Evolutionary conservation across 2,797 vertebrate genomes (phyloP).

Genomic region (Channa striata): DNA sequence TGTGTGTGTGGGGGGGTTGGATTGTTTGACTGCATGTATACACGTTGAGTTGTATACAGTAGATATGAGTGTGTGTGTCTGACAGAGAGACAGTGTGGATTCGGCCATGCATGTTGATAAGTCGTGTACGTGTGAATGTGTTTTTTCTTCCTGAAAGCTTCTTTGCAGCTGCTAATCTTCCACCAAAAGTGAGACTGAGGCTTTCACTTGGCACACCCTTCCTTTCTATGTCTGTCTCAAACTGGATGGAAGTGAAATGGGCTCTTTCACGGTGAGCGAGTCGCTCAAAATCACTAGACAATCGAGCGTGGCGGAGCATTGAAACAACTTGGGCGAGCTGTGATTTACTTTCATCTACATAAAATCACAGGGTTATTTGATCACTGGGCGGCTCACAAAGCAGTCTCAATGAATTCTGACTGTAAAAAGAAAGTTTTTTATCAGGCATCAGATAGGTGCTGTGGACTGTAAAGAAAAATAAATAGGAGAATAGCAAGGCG

Average conservation of each 20-base stretch:
- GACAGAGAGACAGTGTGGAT: constrained; percentile 13
- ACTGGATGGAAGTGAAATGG: constrained; percentile 70
- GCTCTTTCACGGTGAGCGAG: constrained; percentile 65
- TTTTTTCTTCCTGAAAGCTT: constrained; percentile 51
- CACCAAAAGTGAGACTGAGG: constrained; percentile 56
- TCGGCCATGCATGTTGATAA: constrained; percentile 38
- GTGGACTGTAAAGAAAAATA: constrained; percentile 45
- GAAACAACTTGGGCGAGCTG: constrained; percentile 69
- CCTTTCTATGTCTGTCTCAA: constrained; percentile 64
- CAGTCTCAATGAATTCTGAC: constrained; percentile 54
- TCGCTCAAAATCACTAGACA: constrained; percentile 62
- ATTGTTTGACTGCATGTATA: background rate
- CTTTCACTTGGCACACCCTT: constrained; percentile 65
- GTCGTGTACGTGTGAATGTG: constrained; percentile 14
- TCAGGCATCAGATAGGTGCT: constrained; percentile 47
- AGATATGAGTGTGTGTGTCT: background rate
- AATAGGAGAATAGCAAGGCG: constrained; percentile 9
- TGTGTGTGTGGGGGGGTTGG: background rate
- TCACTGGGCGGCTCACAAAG: constrained; percentile 42
- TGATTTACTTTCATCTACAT: constrained; percentile 78
- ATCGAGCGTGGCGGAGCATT: constrained; percentile 67
- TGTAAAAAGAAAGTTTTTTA: constrained; percentile 59
- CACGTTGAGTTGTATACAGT: background rate
- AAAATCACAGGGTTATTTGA: constrained; percentile 72
- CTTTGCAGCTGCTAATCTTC: constrained; percentile 75